A percentile compares a stretch with the other conserved stretches of the same genome.
These are phyloP conservation scores for Cosmia trapezina DNA, from an alignment of 2,888 invertebrate species.

Conservation along the genomic window DNA sequence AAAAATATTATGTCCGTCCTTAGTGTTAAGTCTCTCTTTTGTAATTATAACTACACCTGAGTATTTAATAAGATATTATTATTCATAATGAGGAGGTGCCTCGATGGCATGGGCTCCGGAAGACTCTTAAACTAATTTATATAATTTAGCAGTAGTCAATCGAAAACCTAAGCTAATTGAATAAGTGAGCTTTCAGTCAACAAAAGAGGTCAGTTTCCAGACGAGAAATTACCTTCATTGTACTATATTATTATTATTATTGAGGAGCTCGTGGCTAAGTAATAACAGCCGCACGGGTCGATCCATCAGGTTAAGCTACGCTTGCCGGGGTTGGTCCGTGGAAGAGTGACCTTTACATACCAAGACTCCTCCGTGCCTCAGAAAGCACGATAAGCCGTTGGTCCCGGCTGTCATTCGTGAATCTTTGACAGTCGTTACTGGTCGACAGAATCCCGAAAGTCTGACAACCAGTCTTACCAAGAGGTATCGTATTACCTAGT, in stretches of 20 bases:
- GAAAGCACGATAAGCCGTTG: too few relatives aligned
- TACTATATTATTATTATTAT: neutral
- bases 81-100: neutral
- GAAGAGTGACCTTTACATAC: too few relatives aligned
- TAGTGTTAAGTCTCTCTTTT: neutral
- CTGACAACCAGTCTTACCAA: too few relatives aligned
- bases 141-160: neutral
- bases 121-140: neutral
- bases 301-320: too few relatives aligned
- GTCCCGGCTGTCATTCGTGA: too few relatives aligned
- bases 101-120: neutral
- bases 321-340: too few relatives aligned
- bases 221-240: neutral
- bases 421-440: too few relatives aligned
- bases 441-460: too few relatives aligned
- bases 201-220: neutral
- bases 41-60: neutral
- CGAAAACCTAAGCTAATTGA: slow-evolving; percentile 7
- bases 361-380: too few relatives aligned
- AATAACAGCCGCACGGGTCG: too few relatives aligned
- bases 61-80: neutral
- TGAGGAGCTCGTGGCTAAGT: too few relatives aligned
- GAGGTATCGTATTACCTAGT: too few relatives aligned
- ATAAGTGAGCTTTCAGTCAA: slow-evolving; percentile 8
- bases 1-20: slow-evolving; percentile 12